Evolutionary conservation across 30 jellyfish, hydroid and myxozoan species (phyloP).

Genomic region (Cassiopea andromeda): DNA sequence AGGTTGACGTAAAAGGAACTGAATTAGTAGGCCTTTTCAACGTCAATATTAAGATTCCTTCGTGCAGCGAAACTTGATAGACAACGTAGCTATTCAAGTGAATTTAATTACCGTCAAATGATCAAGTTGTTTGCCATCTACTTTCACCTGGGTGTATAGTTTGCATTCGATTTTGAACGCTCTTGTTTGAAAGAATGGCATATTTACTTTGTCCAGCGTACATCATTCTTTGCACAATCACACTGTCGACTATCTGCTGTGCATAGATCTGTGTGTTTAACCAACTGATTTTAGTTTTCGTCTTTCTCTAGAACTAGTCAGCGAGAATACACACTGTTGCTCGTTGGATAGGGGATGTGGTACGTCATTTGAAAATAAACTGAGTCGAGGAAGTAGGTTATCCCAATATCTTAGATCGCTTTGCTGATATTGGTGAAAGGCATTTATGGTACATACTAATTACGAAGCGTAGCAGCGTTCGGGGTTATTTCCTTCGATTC

Average conservation of each 20-base stretch:
- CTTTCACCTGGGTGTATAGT: conserved; percentile 58
- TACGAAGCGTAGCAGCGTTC: background rate
- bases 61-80: conserved; percentile 36
- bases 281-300: conserved; percentile 10
- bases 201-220: conserved; percentile 30
- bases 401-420: background rate
- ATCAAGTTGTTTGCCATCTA: conserved; percentile 54
- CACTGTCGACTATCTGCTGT: conserved; percentile 49
- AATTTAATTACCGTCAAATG: conserved; percentile 63
- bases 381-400: background rate
- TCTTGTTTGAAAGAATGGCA: conserved; percentile 16
- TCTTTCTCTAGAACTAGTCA: conserved; percentile 38
- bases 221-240: conserved; percentile 10
- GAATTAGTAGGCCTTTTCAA: background rate
- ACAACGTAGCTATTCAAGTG: conserved; percentile 45
- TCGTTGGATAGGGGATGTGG: background rate
- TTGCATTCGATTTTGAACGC: conserved; percentile 69
- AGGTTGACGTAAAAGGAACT: too few species aligned
- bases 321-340: conserved; percentile 31
- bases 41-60: background rate
- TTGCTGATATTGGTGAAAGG: background rate
- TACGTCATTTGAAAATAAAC: background rate
- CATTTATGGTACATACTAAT: background rate
- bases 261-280: conserved; percentile 25
- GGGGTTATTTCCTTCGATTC: background rate